phyloP scores from a whole-genome alignment of 2,797 vertebrate genomes.

The Pelochelys cantorii region DNA sequence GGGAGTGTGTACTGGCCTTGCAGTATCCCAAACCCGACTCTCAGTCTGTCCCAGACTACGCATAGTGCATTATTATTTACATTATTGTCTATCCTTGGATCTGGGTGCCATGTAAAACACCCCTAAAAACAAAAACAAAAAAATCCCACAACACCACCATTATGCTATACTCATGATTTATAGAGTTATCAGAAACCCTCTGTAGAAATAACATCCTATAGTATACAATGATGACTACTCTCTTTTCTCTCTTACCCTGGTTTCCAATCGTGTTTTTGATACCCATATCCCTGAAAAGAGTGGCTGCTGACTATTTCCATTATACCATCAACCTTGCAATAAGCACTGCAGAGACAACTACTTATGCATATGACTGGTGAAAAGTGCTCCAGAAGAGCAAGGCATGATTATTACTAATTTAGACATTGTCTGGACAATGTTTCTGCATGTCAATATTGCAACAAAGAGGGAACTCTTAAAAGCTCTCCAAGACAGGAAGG shows the following conservation, averaged over 20 bases:
- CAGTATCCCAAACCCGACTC: background rate
- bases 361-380: background rate
- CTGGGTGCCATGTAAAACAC: background rate
- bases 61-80: background rate
- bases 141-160: background rate
- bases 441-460: background rate
- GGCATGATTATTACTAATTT: background rate
- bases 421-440: background rate
- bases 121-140: background rate
- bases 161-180: background rate
- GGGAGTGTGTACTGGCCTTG: background rate
- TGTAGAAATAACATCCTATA: background rate
- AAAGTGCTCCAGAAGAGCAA: background rate
- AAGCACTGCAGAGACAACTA: background rate
- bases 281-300: background rate
- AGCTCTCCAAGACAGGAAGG: constrained; percentile 1
- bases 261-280: background rate
- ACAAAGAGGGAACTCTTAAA: constrained; percentile 1
- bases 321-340: background rate
- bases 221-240: background rate
- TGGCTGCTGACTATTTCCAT: background rate
- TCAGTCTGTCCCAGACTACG: background rate
- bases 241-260: background rate
- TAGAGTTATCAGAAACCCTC: background rate
- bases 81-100: background rate